Percentiles rank a stretch among this genome's conserved stretches.
These are phyloP conservation scores for Tipula unca DNA, from an alignment of 2,888 invertebrate species.

Conservation along the genomic window DNA sequence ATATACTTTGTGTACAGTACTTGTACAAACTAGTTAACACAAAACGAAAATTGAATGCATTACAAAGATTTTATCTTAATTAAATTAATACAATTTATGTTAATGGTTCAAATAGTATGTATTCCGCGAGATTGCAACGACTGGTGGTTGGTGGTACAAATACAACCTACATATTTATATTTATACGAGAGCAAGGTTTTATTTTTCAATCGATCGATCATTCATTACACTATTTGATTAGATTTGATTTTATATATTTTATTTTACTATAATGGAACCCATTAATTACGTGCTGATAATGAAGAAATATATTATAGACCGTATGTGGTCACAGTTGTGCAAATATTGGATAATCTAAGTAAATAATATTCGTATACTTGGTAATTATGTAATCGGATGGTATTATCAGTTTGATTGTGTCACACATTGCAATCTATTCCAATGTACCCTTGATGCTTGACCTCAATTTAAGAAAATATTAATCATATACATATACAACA, in stretches of 20 bases:
- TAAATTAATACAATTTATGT: neutral
- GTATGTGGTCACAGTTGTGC: neutral
- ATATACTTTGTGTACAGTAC: neutral
- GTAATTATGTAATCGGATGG: neutral
- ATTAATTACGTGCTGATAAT: conserved; percentile 14
- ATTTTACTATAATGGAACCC: neutral
- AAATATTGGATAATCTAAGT: neutral
- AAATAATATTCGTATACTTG: neutral
- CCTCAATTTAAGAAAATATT: neutral
- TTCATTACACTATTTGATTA: neutral
- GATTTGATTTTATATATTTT: neutral
- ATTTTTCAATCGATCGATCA: neutral
- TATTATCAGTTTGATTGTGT: neutral
- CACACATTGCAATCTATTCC: neutral
- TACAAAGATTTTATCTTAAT: neutral
- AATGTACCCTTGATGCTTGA: neutral
- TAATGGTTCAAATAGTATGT: neutral
- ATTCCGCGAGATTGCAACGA: neutral
- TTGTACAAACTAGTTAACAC: neutral
- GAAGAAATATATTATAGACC: neutral
- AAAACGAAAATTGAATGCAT: no score
- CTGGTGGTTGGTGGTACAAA: neutral
- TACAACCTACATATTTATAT: neutral
- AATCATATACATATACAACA: neutral
- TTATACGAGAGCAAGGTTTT: neutral